Base-by-base conservation (phyloP, 1,140 invertebrate species). In the Anastrepha obliqua region DNA sequence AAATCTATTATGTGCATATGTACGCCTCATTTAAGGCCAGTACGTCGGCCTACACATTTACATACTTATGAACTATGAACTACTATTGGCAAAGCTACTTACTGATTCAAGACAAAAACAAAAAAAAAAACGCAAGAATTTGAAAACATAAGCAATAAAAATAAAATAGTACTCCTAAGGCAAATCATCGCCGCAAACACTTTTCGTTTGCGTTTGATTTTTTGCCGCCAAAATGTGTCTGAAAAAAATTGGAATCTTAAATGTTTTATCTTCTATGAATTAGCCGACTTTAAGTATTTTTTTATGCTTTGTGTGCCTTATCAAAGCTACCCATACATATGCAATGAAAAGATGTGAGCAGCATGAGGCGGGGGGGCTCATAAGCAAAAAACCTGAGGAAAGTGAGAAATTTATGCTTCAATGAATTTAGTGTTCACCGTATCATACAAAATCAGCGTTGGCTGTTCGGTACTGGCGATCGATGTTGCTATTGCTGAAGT, bases 41-140 rank as follows among this genome's bases (percentile, higher is more conserved):
- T 29, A 29, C 29, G 29, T 29, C 0, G 0, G 29, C 29, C 29
- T 29, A 29, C 29, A 86, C 4, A 81, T 44, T 7, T 29, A 81
- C 39, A 7, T 17, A 29, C n/a, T 2, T 81, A 44, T n/a, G 5
- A 81, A 8, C 17, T 81, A 29, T 81, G 65, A 47, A 9, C 29
- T 86, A 60, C 60, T 44, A 55, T 87, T 70, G 86, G 62, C 65
- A 58, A 62, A 7, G 58, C 62, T 87, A 87, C 62, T 55, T 87
- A 70, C 65, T 87, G 6, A 44, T 39, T 62, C 8, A 87, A 47
- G 58, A 51, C 20, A 65, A 55, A 81, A 29, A 11, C 11, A 29
- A 9, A 67, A 67, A 67, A 67, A 67, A 9, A 3, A n/a, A 67
- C 6, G 13, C 29, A 70, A 39, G 13, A 42, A 64, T 5, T 5